These are phyloP conservation scores for Drosophila truncata DNA, from an alignment of 1,140 invertebrate genomes.

Conservation along the genomic window DNA sequence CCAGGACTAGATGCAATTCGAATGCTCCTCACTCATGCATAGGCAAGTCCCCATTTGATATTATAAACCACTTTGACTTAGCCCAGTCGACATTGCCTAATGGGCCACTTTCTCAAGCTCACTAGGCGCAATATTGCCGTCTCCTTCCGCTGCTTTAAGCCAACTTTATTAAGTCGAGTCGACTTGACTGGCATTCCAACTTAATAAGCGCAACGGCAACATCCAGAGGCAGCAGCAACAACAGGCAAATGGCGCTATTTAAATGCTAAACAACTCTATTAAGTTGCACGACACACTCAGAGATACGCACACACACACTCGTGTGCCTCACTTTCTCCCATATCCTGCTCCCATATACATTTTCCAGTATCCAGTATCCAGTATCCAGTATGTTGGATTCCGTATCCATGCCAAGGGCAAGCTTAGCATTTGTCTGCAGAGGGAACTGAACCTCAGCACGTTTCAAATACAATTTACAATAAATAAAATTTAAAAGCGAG, in stretches of 20 bases:
- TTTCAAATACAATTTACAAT: slow-evolving; percentile 84
- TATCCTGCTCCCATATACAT: slow-evolving; percentile 20
- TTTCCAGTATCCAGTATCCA: slow-evolving; percentile 27
- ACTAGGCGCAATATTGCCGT: slow-evolving; percentile 54
- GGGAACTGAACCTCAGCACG: slow-evolving; percentile 80
- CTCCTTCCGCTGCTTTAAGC: slow-evolving; percentile 56
- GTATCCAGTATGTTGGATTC: slow-evolving; percentile 15
- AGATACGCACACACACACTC: slow-evolving; percentile 36
- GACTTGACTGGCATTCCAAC: slow-evolving; percentile 65
- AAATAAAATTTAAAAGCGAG: slow-evolving; percentile 83
- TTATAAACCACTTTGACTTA: slow-evolving; percentile 59
- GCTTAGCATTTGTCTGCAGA: slow-evolving; percentile 56
- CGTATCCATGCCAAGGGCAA: slow-evolving; percentile 60
- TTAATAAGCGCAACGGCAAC: slow-evolving; percentile 71
- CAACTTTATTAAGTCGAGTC: slow-evolving; percentile 74
- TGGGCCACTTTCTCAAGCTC: slow-evolving; percentile 60
- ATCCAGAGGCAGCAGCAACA: slow-evolving; percentile 49
- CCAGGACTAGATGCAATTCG: slow-evolving; percentile 14
- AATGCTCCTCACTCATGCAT: slow-evolving; percentile 22
- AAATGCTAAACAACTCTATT: slow-evolving; percentile 83
- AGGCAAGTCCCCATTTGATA: slow-evolving; percentile 15
- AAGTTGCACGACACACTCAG: slow-evolving; percentile 76
- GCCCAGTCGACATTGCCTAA: slow-evolving; percentile 42
- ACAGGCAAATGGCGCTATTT: slow-evolving; percentile 75
- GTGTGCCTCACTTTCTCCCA: slow-evolving; percentile 42